A percentile compares a stretch with the other conserved stretches of the same genome.
Evolutionary conservation across 2,113 vertebrate genomes (phyloP).

Genomic region (Trinectes maculatus): DNA sequence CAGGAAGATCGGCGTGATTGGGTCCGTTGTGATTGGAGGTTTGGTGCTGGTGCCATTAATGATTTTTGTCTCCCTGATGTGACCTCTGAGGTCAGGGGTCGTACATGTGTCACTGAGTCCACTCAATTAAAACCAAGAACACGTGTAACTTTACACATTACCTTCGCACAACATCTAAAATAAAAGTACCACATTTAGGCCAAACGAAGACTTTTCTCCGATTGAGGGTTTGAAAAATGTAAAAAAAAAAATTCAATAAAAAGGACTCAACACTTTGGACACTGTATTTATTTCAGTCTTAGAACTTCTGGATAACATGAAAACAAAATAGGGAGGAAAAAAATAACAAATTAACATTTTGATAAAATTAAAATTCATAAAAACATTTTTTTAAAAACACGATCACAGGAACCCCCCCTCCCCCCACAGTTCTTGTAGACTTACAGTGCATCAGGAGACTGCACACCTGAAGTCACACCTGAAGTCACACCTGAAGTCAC

Average conservation of each 20-base stretch:
- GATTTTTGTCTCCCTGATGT: too few species aligned
- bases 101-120: too few species aligned
- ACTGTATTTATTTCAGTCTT: constrained; percentile 85
- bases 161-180: too few species aligned
- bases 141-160: too few species aligned
- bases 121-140: too few species aligned
- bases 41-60: too few species aligned
- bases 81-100: too few species aligned
- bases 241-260: not conserved
- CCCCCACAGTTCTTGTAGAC: constrained; percentile 48
- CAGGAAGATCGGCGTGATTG: too few species aligned
- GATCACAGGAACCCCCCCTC: constrained; percentile 63
- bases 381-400: constrained; percentile 64
- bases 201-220: too few species aligned
- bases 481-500: constrained; percentile 35
- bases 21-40: too few species aligned
- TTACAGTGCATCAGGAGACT: constrained; percentile 59
- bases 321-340: constrained; percentile 62
- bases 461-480: not conserved
- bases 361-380: constrained; percentile 71
- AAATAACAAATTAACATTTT: constrained; percentile 60
- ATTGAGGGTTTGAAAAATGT: too few species aligned
- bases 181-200: too few species aligned
- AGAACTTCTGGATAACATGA: constrained; percentile 83
- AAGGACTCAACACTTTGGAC: constrained; percentile 60